These are phyloP conservation scores for Lasioglossum calceatum DNA, from an alignment of 2,888 invertebrate species.

Conservation along the genomic window DNA sequence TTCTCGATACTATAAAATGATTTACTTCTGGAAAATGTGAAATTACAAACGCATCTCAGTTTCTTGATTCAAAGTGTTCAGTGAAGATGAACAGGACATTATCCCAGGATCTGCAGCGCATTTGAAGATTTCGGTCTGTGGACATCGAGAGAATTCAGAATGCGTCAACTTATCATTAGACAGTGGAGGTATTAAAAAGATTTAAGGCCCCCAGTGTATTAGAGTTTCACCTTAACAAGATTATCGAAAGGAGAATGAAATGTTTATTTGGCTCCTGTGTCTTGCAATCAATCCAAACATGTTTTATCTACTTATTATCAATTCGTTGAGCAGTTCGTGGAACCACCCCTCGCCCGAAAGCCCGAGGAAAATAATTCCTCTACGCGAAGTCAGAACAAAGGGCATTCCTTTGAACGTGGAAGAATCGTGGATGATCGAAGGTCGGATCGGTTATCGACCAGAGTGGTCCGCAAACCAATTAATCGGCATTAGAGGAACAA, in stretches of 20 bases:
- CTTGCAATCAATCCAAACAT: no score
- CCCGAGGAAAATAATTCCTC: background rate
- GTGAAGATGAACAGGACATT: background rate
- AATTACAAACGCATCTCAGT: background rate
- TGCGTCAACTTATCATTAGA: background rate
- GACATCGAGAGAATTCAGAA: background rate
- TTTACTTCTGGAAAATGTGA: background rate
- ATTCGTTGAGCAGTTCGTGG: background rate
- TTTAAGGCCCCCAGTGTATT: no score
- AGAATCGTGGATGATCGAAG: background rate
- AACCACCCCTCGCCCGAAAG: background rate
- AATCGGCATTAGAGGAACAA: background rate
- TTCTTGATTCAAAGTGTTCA: background rate
- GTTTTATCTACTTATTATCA: background rate
- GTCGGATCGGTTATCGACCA: background rate
- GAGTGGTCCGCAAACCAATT: background rate
- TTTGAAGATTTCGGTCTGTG: background rate
- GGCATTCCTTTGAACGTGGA: background rate
- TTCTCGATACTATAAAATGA: no score
- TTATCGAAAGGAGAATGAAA: no score
- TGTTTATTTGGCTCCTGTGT: no score
- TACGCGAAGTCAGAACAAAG: background rate
- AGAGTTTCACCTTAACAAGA: no score
- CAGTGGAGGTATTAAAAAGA: no score
- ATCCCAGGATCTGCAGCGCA: background rate